Percentiles rank a stretch among this genome's conserved stretches.
Conservation (phyloP, 2,113 vertebrate genomes). For the Ardeotis arabs region DNA sequence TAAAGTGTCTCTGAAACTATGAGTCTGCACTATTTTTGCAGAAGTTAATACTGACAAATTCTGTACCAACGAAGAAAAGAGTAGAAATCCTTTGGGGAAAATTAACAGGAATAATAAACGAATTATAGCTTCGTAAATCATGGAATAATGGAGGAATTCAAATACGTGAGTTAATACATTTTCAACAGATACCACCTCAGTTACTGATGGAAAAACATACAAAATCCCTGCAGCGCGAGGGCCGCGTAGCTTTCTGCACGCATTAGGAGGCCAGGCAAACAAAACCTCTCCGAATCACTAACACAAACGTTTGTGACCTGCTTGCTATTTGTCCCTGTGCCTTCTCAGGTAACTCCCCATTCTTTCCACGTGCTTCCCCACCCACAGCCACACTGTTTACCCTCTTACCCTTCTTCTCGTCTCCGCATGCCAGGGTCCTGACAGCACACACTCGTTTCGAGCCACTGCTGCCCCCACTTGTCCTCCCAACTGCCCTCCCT, state of each 20-base stretch:
- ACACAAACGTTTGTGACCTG: neutral
- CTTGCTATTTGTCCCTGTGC: neutral
- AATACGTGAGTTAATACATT: neutral
- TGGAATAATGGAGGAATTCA: neutral
- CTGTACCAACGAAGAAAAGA: neutral
- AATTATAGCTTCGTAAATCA: neutral
- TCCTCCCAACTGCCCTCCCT: neutral
- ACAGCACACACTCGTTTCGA: neutral
- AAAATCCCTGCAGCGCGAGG: neutral
- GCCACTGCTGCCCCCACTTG: rapidly evolving
- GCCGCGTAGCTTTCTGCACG: too few species aligned
- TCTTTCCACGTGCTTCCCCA: neutral
- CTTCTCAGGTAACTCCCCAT: neutral
- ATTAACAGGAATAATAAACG: neutral
- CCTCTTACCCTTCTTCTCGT: neutral
- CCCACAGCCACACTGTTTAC: neutral
- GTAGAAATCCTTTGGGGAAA: neutral
- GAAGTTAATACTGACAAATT: neutral
- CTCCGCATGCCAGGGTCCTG: neutral
- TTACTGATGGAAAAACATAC: neutral
- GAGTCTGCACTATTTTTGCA: neutral
- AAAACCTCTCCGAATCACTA: neutral
- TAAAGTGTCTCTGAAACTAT: neutral
- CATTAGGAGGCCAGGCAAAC: neutral
- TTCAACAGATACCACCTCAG: neutral